Evolutionary conservation across 2,888 invertebrate genomes (phyloP).

Genomic region (Drosophila stalkeri): DNA sequence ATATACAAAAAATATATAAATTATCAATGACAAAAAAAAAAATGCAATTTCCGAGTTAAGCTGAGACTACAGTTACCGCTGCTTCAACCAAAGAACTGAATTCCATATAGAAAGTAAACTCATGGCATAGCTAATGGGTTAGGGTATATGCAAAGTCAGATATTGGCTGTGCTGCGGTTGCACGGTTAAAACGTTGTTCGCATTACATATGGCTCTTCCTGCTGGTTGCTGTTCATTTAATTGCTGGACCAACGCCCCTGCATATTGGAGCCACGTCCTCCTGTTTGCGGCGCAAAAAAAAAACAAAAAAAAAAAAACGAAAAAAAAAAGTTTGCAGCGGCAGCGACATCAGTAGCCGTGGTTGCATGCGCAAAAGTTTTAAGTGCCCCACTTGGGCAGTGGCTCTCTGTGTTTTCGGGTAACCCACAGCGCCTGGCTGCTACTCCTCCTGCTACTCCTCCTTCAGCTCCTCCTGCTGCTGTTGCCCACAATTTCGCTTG

Average conservation of each 20-base stretch:
- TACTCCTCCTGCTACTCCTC: neutral
- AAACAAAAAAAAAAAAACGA: neutral
- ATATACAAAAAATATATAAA: too few relatives aligned
- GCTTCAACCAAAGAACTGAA: too few relatives aligned
- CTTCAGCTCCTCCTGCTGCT: neutral
- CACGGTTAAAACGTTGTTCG: slow-evolving; percentile 13
- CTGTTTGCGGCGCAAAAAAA: slow-evolving; percentile 31
- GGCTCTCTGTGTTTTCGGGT: slow-evolving; percentile 9
- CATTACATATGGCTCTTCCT: slow-evolving; percentile 16
- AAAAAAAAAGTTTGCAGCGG: slow-evolving; percentile 48
- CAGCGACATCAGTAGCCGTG: slow-evolving; percentile 61
- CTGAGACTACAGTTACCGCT: too few relatives aligned
- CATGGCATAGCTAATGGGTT: neutral
- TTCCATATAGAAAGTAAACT: too few relatives aligned
- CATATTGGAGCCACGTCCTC: slow-evolving; percentile 23
- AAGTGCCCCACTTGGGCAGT: slow-evolving; percentile 65
- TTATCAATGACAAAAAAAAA: too few relatives aligned
- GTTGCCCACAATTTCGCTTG: slow-evolving; percentile 8
- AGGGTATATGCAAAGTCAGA: slow-evolving; percentile 12
- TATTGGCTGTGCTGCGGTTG: neutral
- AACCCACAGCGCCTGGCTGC: neutral
- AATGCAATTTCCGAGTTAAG: too few relatives aligned
- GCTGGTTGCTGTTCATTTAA: slow-evolving; percentile 48
- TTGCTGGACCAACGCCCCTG: slow-evolving; percentile 44
- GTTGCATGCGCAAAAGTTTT: slow-evolving; percentile 76